A percentile compares a stretch with the other conserved stretches of the same genome.
Evolutionary conservation across 2,113 vertebrate species (phyloP).

Genomic region (Urocynchramus pylzowi): DNA sequence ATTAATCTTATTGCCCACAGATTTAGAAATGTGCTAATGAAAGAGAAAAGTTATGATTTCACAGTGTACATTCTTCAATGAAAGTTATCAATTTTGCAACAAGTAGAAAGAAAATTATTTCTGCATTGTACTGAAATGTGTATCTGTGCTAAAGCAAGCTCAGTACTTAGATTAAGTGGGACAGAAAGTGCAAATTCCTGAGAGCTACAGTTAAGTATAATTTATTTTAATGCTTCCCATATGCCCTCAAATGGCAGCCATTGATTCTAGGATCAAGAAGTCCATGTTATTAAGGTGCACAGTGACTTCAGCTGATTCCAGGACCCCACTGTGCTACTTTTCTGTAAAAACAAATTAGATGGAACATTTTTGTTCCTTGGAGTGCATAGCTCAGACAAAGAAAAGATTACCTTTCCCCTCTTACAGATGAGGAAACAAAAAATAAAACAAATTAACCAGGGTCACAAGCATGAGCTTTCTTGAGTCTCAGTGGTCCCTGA

Average conservation of each 20-base stretch:
- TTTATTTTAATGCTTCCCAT: constrained; percentile 14
- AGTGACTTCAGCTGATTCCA: neutral
- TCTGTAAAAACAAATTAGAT: neutral
- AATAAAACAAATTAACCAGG: neutral
- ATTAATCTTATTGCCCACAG: constrained; percentile 41
- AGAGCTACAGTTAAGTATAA: constrained; percentile 21
- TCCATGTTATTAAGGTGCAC: neutral
- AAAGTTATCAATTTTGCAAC: constrained; percentile 15
- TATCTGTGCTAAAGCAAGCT: constrained; percentile 34
- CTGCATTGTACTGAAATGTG: constrained; percentile 47
- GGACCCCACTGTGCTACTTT: neutral
- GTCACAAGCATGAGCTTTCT: constrained; percentile 4
- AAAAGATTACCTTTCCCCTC: constrained; percentile 5
- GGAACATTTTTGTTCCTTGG: constrained; percentile 13
- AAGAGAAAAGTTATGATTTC: constrained; percentile 38
- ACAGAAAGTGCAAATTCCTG: constrained; percentile 67
- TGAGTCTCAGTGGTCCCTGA: constrained; percentile 27
- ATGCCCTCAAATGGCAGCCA: neutral
- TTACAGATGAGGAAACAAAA: constrained; percentile 26
- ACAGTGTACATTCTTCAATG: constrained; percentile 60
- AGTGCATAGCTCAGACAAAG: constrained; percentile 45
- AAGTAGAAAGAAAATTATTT: constrained; percentile 27
- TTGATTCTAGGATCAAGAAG: neutral
- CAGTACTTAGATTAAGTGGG: constrained; percentile 17
- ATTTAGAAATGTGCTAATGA: constrained; percentile 47